A percentile compares a stretch with the other conserved stretches of the same genome.
Conservation (phyloP, 2,797 vertebrate genomes). For the Crenichthys baileyi region DNA sequence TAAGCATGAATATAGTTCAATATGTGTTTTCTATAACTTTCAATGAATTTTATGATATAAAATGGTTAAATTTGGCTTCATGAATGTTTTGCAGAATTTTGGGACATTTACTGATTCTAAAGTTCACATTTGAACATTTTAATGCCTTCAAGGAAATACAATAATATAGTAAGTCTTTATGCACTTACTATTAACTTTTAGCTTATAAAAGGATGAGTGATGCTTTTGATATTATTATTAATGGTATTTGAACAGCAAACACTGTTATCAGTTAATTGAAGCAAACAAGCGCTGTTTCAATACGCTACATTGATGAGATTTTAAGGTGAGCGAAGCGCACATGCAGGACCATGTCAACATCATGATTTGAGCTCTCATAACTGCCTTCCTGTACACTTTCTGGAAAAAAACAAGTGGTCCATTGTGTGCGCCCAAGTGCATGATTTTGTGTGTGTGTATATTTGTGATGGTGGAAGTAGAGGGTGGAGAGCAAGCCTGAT, state of each 20-base stretch:
- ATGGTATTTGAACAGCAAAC: neutral
- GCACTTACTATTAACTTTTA: neutral
- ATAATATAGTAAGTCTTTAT: neutral
- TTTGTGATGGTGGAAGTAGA: conserved; percentile 44
- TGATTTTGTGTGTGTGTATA: conserved; percentile 39
- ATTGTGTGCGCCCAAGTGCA: conserved; percentile 56
- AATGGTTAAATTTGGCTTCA: too few relatives aligned
- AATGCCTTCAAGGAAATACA: neutral
- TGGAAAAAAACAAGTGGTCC: conserved; percentile 56
- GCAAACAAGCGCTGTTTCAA: conserved; percentile 31
- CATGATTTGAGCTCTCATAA: conserved; percentile 40
- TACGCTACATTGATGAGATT: conserved; percentile 38
- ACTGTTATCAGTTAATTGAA: conserved; percentile 17
- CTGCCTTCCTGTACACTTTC: conserved; percentile 46
- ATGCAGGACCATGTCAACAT: conserved; percentile 35
- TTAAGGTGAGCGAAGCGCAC: conserved; percentile 13
- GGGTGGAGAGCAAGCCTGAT: conserved; percentile 55
- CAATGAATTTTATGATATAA: neutral
- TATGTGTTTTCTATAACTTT: neutral
- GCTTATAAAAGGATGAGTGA: neutral
- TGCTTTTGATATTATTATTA: neutral
- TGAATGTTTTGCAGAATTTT: neutral
- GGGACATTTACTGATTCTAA: neutral
- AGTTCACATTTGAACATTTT: neutral
- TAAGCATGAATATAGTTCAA: neutral